These are phyloP conservation scores for Plodia interpunctella DNA, from an alignment of 1,140 invertebrate genomes.

Conservation along the genomic window DNA sequence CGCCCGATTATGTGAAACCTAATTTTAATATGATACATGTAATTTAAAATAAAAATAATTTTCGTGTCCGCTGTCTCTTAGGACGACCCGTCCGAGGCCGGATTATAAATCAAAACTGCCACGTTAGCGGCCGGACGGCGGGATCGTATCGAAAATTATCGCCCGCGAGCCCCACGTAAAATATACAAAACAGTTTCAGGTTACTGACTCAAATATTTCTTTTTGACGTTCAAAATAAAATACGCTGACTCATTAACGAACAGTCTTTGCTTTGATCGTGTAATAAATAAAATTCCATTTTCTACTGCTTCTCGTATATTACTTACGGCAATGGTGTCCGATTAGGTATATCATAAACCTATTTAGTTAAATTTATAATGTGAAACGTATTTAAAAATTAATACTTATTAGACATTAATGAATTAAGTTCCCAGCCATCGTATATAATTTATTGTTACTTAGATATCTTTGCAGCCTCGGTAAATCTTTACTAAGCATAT, in stretches of 20 bases:
- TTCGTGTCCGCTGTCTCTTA: conserved; percentile 59
- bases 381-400: too few relatives aligned
- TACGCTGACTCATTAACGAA: conserved; percentile 49
- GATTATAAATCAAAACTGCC: conserved; percentile 74
- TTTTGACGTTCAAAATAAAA: conserved; percentile 53
- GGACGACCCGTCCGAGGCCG: conserved; percentile 60
- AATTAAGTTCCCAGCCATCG: neutral
- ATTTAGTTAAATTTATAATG: too few relatives aligned
- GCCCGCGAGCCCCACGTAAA: conserved; percentile 53
- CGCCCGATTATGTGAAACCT: conserved; percentile 48
- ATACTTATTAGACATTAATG: too few relatives aligned
- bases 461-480: too few relatives aligned
- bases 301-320: neutral
- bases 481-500: too few relatives aligned
- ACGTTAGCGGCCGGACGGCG: conserved; percentile 53
- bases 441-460: neutral
- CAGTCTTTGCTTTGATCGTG: conserved; percentile 19
- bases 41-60: conserved; percentile 72
- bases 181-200: conserved; percentile 71
- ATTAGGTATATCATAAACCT: too few relatives aligned
- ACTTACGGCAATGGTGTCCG: neutral
- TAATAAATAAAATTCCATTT: neutral
- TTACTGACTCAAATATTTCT: conserved; percentile 67
- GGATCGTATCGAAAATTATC: conserved; percentile 62
- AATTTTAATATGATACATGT: conserved; percentile 60